Evolutionary conservation across 2,797 vertebrate species (phyloP).

Genomic region (Enteromius mattozi): DNA sequence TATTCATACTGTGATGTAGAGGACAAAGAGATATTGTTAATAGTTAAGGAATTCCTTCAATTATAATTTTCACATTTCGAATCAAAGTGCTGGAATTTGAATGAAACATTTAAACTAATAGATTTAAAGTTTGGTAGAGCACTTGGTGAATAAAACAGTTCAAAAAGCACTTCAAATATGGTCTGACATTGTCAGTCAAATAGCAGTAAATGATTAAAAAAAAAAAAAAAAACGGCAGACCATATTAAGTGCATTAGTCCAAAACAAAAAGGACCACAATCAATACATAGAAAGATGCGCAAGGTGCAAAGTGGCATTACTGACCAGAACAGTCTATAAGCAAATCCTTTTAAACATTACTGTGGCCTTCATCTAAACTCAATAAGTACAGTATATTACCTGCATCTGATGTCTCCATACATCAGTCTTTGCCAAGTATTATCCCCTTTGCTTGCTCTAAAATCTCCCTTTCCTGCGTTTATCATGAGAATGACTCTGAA

Average conservation of each 20-base stretch:
- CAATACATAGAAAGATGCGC: slow-evolving; percentile 43
- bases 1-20: slow-evolving; percentile 43
- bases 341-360: slow-evolving; percentile 68
- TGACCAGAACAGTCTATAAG: slow-evolving; percentile 42
- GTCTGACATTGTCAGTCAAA: slow-evolving; percentile 25
- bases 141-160: not conserved
- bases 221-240: not conserved
- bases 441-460: slow-evolving; percentile 12
- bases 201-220: not conserved
- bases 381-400: slow-evolving; percentile 45
- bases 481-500: slow-evolving; percentile 27
- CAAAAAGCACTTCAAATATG: slow-evolving; percentile 20
- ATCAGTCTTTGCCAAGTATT: slow-evolving; percentile 64
- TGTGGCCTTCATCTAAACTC: slow-evolving; percentile 77
- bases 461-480: slow-evolving; percentile 6
- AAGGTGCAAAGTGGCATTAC: slow-evolving; percentile 66
- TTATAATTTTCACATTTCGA: slow-evolving; percentile 6
- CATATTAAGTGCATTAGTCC: slow-evolving; percentile 40
- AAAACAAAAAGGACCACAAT: slow-evolving; percentile 23
- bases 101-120: not conserved
- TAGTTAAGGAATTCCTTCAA: not conserved
- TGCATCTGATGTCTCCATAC: slow-evolving; percentile 41
- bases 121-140: slow-evolving; percentile 27
- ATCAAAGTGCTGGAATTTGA: slow-evolving; percentile 46
- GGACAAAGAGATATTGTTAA: slow-evolving; percentile 1